A percentile compares a stretch with the other conserved stretches of the same genome.
phyloP scores from a whole-genome alignment of 2,797 vertebrate genomes.

The Pogonophryne albipinna region DNA sequence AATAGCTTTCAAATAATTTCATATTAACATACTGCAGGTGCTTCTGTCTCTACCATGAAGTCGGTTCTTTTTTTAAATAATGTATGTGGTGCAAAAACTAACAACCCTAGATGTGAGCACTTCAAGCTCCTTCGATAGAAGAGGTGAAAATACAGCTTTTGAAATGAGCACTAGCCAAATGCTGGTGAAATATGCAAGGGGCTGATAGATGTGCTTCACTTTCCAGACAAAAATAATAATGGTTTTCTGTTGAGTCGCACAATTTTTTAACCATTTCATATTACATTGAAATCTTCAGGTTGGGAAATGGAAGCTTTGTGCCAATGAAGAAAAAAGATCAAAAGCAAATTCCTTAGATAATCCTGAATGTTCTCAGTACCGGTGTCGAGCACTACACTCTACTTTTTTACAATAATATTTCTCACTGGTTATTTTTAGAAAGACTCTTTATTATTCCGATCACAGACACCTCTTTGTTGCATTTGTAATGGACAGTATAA shows the following conservation, averaged over 20 bases:
- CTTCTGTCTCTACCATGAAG: no score
- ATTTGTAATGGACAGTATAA: conserved; percentile 81
- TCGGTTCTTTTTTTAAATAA: no score
- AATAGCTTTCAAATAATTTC: no score
- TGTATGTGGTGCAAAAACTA: no score
- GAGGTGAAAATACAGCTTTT: neutral
- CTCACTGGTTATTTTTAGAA: conserved; percentile 59
- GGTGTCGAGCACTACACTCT: no score
- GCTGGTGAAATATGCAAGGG: no score
- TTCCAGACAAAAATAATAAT: no score
- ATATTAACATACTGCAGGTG: no score
- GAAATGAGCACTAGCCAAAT: no score
- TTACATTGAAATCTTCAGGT: neutral
- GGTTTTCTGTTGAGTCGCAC: no score
- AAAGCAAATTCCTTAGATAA: conserved; percentile 2
- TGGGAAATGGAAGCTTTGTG: neutral
- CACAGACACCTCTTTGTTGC: conserved; percentile 65
- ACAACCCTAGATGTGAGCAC: neutral
- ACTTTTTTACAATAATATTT: neutral
- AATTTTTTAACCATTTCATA: neutral
- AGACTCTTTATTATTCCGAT: conserved; percentile 84
- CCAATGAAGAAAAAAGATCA: neutral
- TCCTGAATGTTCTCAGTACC: neutral
- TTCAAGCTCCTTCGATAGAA: neutral
- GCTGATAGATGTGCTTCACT: no score